Evolutionary conservation across 2,888 invertebrate species (phyloP), one percentile per base, ranked within the genome.

Genomic region (Drosophila parthenogenetica): DNA sequence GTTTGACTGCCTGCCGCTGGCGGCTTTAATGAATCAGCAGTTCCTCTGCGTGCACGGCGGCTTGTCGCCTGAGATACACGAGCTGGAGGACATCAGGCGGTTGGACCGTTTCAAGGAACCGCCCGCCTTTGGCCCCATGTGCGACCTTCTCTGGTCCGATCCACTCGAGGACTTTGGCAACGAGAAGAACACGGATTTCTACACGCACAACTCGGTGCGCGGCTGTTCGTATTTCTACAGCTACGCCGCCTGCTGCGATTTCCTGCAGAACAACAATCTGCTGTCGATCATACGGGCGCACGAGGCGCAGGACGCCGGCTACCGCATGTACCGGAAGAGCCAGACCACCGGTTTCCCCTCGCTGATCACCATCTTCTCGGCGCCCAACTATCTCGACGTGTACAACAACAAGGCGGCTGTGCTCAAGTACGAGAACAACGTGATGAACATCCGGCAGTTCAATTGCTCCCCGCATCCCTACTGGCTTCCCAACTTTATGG

Each of bases 401-500:
- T 99, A 99, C 94, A 99, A 99, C 94, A 99, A 99, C 94, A 99
- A 98, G 94, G 99, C 99, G 93, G 99, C 99, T 91, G 99, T 99
- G 92, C 95, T 99, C 92, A 99, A 99, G 93, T 99, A 99, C 94
- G 99, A 99, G 94, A 99, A 99, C 94, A 99, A 99, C 94, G 99
- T 99, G 90, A 99, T 99, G 99, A 99, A 99, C 94, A 99, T 99
- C 91, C 96, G 99, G 92, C 99, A 99, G 94, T 99, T 99, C 94
- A 99, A 99, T 93, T 99, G 98, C 94, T 99, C 99, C 86, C 98
- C 99, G 74, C 99, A 99, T 94, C 99, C 99, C 40, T 99, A 99
- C 93, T 99, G 99, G 99, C 94, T 99, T 93, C 99, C 99, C 89
- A 99, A 99, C 93, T 99, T 99, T 93, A 99, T 99, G 99, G 99